Evolutionary conservation across 2,113 vertebrate species (phyloP).

Genomic region (Ornithorhynchus anatinus): DNA sequence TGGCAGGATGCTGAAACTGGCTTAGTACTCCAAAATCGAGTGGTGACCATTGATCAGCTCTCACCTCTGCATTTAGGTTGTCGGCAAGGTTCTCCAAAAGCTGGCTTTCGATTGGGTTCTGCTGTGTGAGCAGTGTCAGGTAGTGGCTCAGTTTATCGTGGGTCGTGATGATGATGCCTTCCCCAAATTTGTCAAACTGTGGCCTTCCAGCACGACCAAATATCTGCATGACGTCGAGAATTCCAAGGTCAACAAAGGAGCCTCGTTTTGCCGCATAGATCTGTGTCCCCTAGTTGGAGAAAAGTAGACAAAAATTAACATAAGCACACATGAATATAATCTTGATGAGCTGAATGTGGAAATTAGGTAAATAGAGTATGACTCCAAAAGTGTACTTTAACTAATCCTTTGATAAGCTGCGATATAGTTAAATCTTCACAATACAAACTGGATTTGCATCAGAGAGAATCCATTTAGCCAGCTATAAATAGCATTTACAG

Average conservation of each 20-base stretch:
- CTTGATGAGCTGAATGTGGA: constrained; percentile 71
- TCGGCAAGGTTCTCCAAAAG: constrained; percentile 93
- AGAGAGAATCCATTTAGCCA: constrained; percentile 66
- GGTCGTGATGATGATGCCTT: constrained; percentile 94
- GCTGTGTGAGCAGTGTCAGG: constrained; percentile 94
- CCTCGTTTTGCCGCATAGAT: constrained; percentile 98
- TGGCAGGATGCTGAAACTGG: too few species aligned
- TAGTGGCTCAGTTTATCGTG: constrained; percentile 98
- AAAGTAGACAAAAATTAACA: constrained; percentile 83
- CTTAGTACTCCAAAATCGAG: too few species aligned
- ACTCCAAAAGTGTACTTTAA: constrained; percentile 75
- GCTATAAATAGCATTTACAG: constrained; percentile 63
- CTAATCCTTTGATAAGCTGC: constrained; percentile 76
- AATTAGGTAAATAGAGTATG: constrained; percentile 76
- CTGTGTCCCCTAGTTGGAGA: constrained; percentile 90
- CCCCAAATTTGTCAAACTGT: constrained; percentile 95
- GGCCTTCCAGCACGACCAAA: constrained; percentile 96
- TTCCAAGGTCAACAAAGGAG: constrained; percentile 94
- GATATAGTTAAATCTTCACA: constrained; percentile 74
- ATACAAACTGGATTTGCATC: constrained; percentile 64
- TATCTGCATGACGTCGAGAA: constrained; percentile 99
- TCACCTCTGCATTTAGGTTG: constrained; percentile 97
- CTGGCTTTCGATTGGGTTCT: constrained; percentile 98
- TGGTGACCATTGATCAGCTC: constrained; percentile 6
- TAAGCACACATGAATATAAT: constrained; percentile 76